Conservation (phyloP, 2,797 vertebrate species). For the Platalea minor region DNA sequence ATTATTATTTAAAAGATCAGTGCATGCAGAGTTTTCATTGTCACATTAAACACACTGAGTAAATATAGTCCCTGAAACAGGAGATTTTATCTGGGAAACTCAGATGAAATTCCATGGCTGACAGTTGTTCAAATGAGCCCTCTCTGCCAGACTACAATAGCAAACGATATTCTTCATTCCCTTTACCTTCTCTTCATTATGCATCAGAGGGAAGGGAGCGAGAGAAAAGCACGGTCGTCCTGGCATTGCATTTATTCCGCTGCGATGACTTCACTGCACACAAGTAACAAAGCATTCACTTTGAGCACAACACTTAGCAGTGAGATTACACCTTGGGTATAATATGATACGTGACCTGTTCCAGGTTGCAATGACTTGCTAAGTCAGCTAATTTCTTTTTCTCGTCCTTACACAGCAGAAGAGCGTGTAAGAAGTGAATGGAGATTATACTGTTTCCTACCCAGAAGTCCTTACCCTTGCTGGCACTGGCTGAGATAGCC, state of each 20-base stretch:
- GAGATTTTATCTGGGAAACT: conserved; percentile 38
- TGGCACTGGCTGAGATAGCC: neutral
- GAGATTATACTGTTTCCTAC: neutral
- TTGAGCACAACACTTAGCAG: neutral
- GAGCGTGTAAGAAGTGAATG: neutral
- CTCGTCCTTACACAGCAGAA: neutral
- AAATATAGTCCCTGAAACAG: conserved; percentile 8
- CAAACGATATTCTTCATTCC: neutral
- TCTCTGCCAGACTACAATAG: neutral
- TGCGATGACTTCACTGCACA: neutral
- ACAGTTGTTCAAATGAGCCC: neutral
- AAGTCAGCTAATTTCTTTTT: neutral
- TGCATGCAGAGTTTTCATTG: neutral
- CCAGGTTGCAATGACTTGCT: neutral
- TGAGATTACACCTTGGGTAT: neutral
- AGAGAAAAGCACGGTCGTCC: neutral
- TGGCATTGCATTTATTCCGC: neutral
- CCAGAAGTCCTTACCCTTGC: neutral
- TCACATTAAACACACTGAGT: neutral
- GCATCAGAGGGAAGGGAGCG: accelerated
- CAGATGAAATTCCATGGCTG: neutral
- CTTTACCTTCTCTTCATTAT: neutral
- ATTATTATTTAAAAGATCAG: neutral
- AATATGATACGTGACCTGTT: neutral
- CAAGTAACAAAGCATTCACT: neutral